Conservation (phyloP, 2,113 vertebrate species). For the Nannospalax galili region DNA sequence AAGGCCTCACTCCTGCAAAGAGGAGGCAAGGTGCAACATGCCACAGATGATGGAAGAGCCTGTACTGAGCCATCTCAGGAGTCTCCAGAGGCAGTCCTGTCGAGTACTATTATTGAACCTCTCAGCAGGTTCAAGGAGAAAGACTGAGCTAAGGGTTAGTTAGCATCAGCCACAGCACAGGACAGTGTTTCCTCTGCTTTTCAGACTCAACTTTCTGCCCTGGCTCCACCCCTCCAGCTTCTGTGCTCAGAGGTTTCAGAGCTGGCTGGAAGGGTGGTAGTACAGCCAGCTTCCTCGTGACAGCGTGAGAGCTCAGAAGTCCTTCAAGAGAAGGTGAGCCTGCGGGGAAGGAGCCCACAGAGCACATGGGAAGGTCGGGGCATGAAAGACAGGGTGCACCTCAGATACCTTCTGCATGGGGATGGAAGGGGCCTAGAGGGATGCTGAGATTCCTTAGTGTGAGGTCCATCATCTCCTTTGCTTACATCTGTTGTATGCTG, state of each 20-base stretch:
- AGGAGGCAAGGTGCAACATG: not conserved
- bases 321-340: not conserved
- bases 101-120: not conserved
- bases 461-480: too few relatives aligned
- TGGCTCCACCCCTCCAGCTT: not conserved
- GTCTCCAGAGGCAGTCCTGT: not conserved
- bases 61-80: too few relatives aligned
- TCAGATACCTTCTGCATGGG: not conserved
- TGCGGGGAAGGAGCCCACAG: not conserved
- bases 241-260: not conserved
- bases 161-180: not conserved
- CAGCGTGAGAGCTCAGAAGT: not conserved
- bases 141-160: not conserved
- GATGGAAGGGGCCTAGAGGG: not conserved
- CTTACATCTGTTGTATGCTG: not conserved
- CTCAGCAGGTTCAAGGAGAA: not conserved
- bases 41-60: too few relatives aligned
- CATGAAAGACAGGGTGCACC: not conserved
- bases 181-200: not conserved
- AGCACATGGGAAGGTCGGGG: too few relatives aligned
- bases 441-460: not conserved
- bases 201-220: not conserved
- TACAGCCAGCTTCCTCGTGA: not conserved
- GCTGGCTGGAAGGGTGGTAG: not conserved
- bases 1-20: not conserved